Evolutionary conservation across 1,140 invertebrate species (phyloP), one percentile per base, ranked within the genome.

Genomic region (Cydia amplana): DNA sequence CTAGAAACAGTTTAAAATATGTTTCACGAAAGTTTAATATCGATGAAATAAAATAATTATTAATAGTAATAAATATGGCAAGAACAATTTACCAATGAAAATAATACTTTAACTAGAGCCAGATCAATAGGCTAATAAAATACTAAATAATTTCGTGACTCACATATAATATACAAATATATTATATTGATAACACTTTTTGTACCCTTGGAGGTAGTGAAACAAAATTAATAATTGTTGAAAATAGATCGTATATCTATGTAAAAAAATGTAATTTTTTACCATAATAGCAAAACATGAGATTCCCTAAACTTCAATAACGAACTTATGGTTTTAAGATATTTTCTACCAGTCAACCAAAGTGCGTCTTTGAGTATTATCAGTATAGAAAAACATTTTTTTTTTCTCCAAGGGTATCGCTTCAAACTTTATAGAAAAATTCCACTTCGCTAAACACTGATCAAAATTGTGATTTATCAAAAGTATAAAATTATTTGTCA

Each of bases 131-230:
- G 4, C 51, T 2, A 60, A 23, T 60, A 70, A 40, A 40, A 70
- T 43, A 70, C 65, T 70, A 32, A 70, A 70, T 36, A 70, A 43
- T 70, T 70, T 70, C 32, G 65, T 3, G 20, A 70, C 16, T 70
- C 65, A 70, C n/a, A 70, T 40, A 43, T 36, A 70, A 43, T 70
- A 70, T 70, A 43, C 32, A 23, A n/a, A 40, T 70, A 70, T 70
- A 70, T 43, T 70, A 70, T 70, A 70, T 43, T 40, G 65, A 70
- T 36, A 70, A 70, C 55, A 9, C 20, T 60, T 60, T 18, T 43
- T 43, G 12, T 60, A 60, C 55, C 55, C 55, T 60, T 60, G 20
- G 55, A 60, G 5, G 4, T 28, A 28, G 4, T 28, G 4, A 4
- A 28, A 28, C 28, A 28, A 28, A 28, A 28, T 6, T 32, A 32